Evolutionary conservation across 2,888 invertebrate genomes (phyloP), one percentile per base, ranked within the genome.

Genomic region (Heterodera filipjevi): DNA sequence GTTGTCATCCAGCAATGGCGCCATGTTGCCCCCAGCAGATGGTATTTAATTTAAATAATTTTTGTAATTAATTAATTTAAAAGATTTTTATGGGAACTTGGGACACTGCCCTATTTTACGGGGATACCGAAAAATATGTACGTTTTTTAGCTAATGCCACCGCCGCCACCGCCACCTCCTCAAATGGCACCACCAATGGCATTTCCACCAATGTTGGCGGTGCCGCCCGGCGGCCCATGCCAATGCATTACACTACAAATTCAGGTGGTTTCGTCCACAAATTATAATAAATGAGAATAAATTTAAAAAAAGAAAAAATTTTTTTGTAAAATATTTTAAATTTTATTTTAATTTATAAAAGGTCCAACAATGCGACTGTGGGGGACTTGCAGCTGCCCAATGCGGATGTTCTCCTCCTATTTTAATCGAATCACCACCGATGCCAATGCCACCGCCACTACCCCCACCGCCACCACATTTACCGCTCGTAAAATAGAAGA

Each of bases 191-290:
- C 33, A 27, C 75, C 64, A 6, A 75, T 75, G 64, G 49, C 19
- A n/a, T n/a, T 32, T 3, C 49, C 75, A 30, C 64, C 75, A 53
- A 16, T 59, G 64, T 32, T 53, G 8, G 59, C 59, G n/a, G 27
- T 59, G 27, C 59, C 59, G 27, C 59, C 59, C n/a, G 59, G 59
- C 27, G 59, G 59, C 5, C 75, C 75, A 8, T 75, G 75, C 27
- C 75, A 75, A 59, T 75, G 75, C 32, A n/a, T 75, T n/a, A 75
- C 75, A 1, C 75, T 75, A 22, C 64, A 75, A 66, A 75, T 75
- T 59, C 59, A 66, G 30, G 75, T 75, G 22, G 5, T n/a, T n/a
- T n/a, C n/a, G n/a, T n/a, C 49, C 16, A 19, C 16, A 53, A 53
- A 53, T 22, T 44, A 10, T 12, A 44, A 49, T 19, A 16, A 1